These are phyloP conservation scores for Drosophila sordidula DNA, from an alignment of 2,888 invertebrate species.

Conservation along the genomic window DNA sequence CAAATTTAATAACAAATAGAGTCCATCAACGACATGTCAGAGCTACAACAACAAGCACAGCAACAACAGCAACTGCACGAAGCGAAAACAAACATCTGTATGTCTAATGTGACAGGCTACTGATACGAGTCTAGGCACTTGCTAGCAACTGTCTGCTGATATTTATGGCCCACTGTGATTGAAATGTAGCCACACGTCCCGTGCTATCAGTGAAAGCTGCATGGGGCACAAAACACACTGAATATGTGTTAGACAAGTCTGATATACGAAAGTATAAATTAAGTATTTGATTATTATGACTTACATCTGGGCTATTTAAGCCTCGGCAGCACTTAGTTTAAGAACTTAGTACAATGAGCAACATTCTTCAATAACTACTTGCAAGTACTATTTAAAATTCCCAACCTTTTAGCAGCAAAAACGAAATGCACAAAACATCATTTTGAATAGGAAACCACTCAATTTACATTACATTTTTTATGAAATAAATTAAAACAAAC, in stretches of 20 bases:
- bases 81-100: constrained; percentile 21
- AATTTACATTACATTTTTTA: neutral
- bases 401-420: neutral
- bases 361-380: no score
- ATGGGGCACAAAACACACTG: neutral
- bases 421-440: neutral
- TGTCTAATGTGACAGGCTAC: constrained; percentile 36
- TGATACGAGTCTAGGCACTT: constrained; percentile 33
- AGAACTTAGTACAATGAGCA: no score
- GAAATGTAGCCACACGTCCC: constrained; percentile 10
- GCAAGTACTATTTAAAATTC: neutral
- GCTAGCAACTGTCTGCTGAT: constrained; percentile 25
- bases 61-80: neutral
- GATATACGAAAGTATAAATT: neutral
- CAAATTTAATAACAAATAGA: constrained; percentile 64
- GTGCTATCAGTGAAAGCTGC: constrained; percentile 3
- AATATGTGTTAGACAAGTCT: neutral
- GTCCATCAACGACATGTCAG: constrained; percentile 52
- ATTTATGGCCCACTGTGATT: constrained; percentile 38
- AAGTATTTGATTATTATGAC: neutral
- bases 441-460: neutral
- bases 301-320: no score
- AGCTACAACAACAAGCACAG: constrained; percentile 16
- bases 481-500: constrained; percentile 29
- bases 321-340: no score